Evolutionary conservation across 2,113 vertebrate genomes (phyloP).

Genomic region (Takifugu bimaculatus): DNA sequence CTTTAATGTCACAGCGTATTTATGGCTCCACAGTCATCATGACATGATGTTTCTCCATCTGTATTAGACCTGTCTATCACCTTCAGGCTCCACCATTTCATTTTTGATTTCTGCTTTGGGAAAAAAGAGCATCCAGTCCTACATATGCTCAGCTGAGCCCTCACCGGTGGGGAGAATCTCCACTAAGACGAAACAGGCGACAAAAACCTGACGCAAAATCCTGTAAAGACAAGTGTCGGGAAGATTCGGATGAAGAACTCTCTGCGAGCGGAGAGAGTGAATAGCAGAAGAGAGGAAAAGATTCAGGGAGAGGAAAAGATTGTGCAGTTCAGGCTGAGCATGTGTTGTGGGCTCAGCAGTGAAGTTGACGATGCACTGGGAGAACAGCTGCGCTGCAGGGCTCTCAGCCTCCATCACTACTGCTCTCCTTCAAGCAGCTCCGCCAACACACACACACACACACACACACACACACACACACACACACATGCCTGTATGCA

Average conservation of each 20-base stretch:
- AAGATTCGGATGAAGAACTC: constrained; percentile 12
- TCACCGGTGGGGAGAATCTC: neutral
- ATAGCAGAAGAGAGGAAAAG: constrained; percentile 18
- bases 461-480: neutral
- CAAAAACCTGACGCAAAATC: constrained; percentile 1
- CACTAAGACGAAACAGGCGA: neutral
- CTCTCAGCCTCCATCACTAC: constrained; percentile 73
- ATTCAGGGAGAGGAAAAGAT: constrained; percentile 13
- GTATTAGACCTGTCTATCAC: constrained; percentile 56
- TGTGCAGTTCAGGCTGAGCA: constrained; percentile 58
- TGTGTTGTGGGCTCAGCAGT: constrained; percentile 62
- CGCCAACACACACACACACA: constrained; percentile 43
- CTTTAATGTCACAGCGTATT: constrained; percentile 71
- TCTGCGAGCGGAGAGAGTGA: constrained; percentile 16
- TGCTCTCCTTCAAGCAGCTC: constrained; percentile 73
- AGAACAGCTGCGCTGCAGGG: constrained; percentile 74
- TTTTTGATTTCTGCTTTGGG: constrained; percentile 4
- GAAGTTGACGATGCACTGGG: constrained; percentile 70
- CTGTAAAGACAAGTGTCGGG: neutral
- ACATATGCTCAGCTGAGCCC: constrained; percentile 9
- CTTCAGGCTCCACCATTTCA: constrained; percentile 24
- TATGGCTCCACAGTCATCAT: constrained; percentile 56
- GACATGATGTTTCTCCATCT: constrained; percentile 65
- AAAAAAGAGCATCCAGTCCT: constrained; percentile 29
- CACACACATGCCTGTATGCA: constrained; percentile 2